These are phyloP conservation scores for Hippoglossus stenolepis DNA, from an alignment of 2,113 vertebrate species.

Conservation along the genomic window DNA sequence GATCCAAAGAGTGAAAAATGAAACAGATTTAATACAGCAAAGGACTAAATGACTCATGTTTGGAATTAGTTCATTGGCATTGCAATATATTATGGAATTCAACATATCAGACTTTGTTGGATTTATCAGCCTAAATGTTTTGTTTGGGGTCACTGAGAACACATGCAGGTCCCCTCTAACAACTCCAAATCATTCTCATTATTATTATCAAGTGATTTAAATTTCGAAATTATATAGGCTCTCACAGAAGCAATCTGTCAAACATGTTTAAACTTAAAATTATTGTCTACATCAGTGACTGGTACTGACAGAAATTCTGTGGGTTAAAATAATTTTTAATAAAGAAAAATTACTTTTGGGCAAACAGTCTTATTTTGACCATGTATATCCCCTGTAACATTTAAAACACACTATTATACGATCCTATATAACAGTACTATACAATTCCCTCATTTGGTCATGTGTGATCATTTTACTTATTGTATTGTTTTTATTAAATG, in stretches of 20 bases:
- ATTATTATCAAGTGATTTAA: neutral
- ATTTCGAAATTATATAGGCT: neutral
- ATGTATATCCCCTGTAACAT: neutral
- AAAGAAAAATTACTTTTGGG: too few species aligned
- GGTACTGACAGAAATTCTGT: neutral
- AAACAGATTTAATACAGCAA: slow-evolving; percentile 59
- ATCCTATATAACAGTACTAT: too few species aligned
- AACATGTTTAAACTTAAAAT: too few species aligned
- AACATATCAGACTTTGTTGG: slow-evolving; percentile 7
- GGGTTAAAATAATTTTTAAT: neutral
- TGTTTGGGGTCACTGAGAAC: slow-evolving; percentile 15
- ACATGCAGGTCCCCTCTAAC: neutral
- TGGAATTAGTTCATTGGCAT: slow-evolving; percentile 44
- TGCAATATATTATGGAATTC: slow-evolving; percentile 26
- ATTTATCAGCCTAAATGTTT: slow-evolving; percentile 7
- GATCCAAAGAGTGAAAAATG: slow-evolving; percentile 58
- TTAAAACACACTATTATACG: neutral
- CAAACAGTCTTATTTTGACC: too few species aligned
- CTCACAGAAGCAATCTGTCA: too few species aligned
- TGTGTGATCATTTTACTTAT: too few species aligned
- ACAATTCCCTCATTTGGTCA: neutral
- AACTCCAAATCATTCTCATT: neutral
- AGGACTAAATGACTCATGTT: slow-evolving; percentile 44
- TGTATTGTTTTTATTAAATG: too few species aligned
- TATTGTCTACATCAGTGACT: neutral